A percentile compares a stretch with the other conserved stretches of the same genome.
phyloP scores from a whole-genome alignment of 2,113 vertebrate genomes.

The Merops nubicus region DNA sequence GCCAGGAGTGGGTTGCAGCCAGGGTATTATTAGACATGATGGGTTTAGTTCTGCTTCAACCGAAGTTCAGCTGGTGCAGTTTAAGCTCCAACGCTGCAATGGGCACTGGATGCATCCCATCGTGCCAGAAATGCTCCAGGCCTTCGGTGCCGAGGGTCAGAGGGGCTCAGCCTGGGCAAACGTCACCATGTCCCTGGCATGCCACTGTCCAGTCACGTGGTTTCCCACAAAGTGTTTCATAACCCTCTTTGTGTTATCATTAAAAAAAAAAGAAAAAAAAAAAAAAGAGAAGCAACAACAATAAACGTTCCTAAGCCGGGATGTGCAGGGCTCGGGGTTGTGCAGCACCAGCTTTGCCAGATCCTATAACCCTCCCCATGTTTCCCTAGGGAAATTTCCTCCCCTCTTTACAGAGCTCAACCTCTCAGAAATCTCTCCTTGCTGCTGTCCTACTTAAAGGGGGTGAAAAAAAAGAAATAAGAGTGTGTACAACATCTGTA shows the following conservation, averaged over 20 bases:
- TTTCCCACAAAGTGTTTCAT: neutral
- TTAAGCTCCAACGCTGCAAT: fast-evolving
- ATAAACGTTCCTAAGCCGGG: neutral
- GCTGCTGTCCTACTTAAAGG: neutral
- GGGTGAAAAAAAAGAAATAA: neutral
- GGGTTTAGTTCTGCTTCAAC: neutral
- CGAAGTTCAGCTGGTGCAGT: neutral
- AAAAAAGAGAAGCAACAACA: neutral
- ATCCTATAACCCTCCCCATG: neutral
- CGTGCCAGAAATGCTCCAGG: fast-evolving
- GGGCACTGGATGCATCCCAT: fast-evolving
- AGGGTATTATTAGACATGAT: neutral
- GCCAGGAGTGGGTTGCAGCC: neutral
- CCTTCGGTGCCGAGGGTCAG: fast-evolving
- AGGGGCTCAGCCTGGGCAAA: neutral
- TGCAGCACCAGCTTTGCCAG: neutral
- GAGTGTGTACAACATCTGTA: neutral
- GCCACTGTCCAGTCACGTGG: neutral
- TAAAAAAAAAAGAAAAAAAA: neutral
- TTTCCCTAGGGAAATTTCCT: neutral
- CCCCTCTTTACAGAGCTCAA: neutral
- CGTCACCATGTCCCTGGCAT: fast-evolving
- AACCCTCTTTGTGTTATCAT: neutral
- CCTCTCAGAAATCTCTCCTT: neutral
- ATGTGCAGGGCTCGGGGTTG: neutral